Evolutionary conservation across 2,888 invertebrate genomes (phyloP).

Genomic region (Cyclophora albipunctata): DNA sequence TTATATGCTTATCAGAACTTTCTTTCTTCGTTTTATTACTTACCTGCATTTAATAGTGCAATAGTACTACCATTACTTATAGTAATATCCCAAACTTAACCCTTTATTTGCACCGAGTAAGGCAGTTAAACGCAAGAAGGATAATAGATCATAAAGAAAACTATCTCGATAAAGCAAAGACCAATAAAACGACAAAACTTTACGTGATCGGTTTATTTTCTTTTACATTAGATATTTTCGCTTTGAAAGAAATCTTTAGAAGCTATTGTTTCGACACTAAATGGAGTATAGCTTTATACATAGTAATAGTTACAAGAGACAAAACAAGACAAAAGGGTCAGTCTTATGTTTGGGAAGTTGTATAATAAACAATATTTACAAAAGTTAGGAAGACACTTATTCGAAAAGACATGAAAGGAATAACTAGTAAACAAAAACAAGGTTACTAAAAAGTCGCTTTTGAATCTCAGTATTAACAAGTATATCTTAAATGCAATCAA

Average conservation of each 20-base stretch:
- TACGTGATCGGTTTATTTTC: slow-evolving; percentile 62
- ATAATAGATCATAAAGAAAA: slow-evolving; percentile 9
- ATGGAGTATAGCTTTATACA: slow-evolving; percentile 58
- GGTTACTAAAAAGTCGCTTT: slow-evolving; percentile 42
- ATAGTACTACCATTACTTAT: too few species aligned
- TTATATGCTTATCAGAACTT: too few species aligned
- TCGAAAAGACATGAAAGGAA: slow-evolving; percentile 56
- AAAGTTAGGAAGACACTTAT: slow-evolving; percentile 70
- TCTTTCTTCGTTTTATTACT: too few species aligned
- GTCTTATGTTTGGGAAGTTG: slow-evolving; percentile 75
- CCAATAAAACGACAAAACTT: slow-evolving; percentile 9
- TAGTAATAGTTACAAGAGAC: slow-evolving; percentile 53
- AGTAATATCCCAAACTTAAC: slow-evolving; percentile 1
- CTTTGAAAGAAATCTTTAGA: slow-evolving; percentile 60
- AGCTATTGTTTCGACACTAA: slow-evolving; percentile 60
- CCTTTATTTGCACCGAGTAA: slow-evolving; percentile 1
- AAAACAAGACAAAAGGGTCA: slow-evolving; percentile 74
- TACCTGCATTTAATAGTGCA: too few species aligned
- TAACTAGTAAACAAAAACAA: slow-evolving; percentile 49
- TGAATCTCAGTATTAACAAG: slow-evolving; percentile 56
- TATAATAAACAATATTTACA: slow-evolving; percentile 72
- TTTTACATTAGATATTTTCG: slow-evolving; percentile 59
- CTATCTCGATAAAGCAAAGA: slow-evolving; percentile 4
- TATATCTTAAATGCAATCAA: slow-evolving; percentile 53
- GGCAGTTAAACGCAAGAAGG: slow-evolving; percentile 4